Conservation (phyloP, 2,113 vertebrate genomes). For the Illadopsis cleaveri region DNA sequence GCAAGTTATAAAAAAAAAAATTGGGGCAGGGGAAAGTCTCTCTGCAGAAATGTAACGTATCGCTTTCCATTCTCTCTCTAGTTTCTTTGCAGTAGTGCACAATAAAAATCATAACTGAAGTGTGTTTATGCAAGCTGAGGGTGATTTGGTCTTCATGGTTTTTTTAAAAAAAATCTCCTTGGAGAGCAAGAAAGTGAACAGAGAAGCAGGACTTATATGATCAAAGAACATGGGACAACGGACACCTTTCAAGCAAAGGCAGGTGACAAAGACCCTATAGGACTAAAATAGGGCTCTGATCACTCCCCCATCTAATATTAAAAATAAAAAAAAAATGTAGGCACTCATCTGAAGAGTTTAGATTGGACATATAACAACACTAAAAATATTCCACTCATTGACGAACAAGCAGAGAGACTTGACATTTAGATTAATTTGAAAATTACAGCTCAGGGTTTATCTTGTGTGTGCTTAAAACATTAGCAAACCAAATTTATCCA, state of each 20-base stretch:
- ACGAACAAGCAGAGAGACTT: conserved; percentile 2
- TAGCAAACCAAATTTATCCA: conserved; percentile 29
- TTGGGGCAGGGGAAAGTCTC: neutral
- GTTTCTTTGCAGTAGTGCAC: neutral
- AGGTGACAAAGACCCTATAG: neutral
- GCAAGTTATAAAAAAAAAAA: neutral
- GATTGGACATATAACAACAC: neutral
- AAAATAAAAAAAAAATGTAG: neutral
- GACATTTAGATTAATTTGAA: conserved; percentile 56
- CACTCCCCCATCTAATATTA: neutral
- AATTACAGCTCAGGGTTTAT: conserved; percentile 24
- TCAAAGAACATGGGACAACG: neutral
- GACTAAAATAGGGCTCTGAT: neutral
- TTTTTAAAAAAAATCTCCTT: neutral
- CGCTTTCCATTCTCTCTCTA: neutral
- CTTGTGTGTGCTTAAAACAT: conserved; percentile 20
- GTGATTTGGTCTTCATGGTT: neutral
- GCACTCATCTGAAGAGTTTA: neutral
- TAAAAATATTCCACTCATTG: conserved; percentile 21
- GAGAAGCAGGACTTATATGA: neutral
- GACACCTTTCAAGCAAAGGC: neutral
- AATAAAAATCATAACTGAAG: neutral
- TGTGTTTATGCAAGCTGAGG: neutral
- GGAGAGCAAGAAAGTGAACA: neutral
- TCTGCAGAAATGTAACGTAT: neutral